phyloP scores from a whole-genome alignment of 2,113 vertebrate species.

The Bombycilla garrulus region DNA sequence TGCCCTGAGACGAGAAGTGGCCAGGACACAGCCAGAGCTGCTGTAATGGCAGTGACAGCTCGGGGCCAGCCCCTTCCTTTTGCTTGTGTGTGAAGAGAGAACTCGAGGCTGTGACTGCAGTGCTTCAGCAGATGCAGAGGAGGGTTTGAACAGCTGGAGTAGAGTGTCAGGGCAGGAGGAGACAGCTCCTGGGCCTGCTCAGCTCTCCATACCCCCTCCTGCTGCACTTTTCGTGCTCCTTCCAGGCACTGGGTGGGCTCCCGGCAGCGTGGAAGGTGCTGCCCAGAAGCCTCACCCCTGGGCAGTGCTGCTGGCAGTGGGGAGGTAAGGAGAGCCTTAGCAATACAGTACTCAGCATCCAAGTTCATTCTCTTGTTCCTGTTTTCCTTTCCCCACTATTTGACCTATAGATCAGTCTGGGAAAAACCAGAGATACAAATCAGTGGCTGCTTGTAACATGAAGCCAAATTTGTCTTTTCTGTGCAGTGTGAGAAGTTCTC shows the following conservation, averaged over 20 bases:
- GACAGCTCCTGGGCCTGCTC: not conserved
- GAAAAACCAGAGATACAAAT: not conserved
- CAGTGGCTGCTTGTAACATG: not conserved
- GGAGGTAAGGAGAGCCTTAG: not conserved
- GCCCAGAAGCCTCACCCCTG: not conserved
- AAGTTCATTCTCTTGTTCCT: not conserved
- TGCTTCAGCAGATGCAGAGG: not conserved
- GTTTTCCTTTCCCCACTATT: not conserved
- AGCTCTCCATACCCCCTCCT: not conserved
- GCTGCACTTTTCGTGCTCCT: not conserved
- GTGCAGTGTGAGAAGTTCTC: not conserved
- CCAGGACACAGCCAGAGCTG: not conserved
- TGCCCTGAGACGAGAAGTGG: not conserved
- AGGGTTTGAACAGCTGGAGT: not conserved
- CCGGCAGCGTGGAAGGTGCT: not conserved
- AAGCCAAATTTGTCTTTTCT: not conserved
- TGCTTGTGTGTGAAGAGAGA: not conserved
- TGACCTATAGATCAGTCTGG: not conserved
- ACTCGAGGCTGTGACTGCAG: not conserved
- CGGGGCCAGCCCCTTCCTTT: rapidly evolving
- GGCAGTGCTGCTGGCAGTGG: not conserved
- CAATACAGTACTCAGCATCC: not conserved
- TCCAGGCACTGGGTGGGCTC: not conserved
- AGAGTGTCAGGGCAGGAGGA: not conserved
- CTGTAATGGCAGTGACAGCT: not conserved